phyloP scores from a whole-genome alignment of 1,140 invertebrate species.

The Neodiprion pinetum region DNA sequence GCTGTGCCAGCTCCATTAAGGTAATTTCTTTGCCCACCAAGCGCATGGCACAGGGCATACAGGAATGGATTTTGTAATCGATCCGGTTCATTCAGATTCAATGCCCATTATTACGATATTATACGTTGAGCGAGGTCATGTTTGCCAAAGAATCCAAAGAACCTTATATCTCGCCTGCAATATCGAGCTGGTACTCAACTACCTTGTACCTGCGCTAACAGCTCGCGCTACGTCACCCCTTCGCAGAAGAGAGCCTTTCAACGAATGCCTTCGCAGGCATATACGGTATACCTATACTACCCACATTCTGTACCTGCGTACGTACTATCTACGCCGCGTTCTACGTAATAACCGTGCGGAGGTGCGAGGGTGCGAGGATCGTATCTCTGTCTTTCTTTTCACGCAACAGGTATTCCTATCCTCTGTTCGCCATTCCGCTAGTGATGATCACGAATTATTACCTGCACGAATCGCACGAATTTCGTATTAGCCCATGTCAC shows the following conservation, averaged over 20 bases:
- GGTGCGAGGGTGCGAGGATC: too few species aligned
- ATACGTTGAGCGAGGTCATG: conserved; percentile 6
- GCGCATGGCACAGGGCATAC: neutral
- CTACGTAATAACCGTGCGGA: too few species aligned
- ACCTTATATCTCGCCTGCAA: neutral
- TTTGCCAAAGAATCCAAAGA: conserved; percentile 10
- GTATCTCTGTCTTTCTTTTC: too few species aligned
- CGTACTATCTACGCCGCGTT: too few species aligned
- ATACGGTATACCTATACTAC: neutral
- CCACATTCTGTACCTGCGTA: neutral
- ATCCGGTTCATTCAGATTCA: conserved; percentile 25
- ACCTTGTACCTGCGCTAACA: too few species aligned
- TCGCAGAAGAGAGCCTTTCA: neutral
- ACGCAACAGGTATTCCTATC: too few species aligned
- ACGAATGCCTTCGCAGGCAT: neutral
- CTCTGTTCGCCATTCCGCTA: too few species aligned
- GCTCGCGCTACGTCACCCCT: too few species aligned
- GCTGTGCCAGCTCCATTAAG: conserved; percentile 29
- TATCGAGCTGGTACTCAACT: neutral
- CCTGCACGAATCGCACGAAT: too few species aligned
- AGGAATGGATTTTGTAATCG: conserved; percentile 24
- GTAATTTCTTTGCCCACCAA: conserved; percentile 35
- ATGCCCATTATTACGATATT: conserved; percentile 23
- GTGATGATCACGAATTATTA: too few species aligned
- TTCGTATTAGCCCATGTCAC: too few species aligned